Evolutionary conservation across 2,797 vertebrate species (phyloP).

Genomic region (Aldrovandia affinis): DNA sequence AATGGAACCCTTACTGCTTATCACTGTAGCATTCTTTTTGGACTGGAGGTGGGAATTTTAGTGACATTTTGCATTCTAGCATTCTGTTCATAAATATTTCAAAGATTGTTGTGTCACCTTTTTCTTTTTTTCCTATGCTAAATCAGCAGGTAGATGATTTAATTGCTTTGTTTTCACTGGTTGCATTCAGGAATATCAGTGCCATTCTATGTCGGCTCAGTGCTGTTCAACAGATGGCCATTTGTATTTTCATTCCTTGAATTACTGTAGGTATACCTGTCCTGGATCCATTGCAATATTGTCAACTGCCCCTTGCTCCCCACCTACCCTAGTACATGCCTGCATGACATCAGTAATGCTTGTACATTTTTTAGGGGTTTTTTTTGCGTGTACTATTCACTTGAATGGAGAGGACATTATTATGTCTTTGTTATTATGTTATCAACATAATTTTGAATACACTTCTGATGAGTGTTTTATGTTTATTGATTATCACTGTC

Average conservation of each 20-base stretch:
- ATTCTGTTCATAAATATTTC: background rate
- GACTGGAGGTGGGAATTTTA: too few relatives aligned
- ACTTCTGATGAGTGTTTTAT: too few relatives aligned
- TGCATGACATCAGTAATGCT: too few relatives aligned
- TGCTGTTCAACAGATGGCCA: background rate
- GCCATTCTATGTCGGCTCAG: background rate
- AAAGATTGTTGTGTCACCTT: background rate
- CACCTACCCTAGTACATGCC: too few relatives aligned
- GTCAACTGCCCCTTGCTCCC: background rate
- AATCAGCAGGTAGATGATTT: background rate
- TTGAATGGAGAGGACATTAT: too few relatives aligned
- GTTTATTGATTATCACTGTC: too few relatives aligned
- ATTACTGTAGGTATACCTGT: background rate
- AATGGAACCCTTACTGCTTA: background rate
- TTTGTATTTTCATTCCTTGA: background rate
- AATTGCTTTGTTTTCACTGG: background rate
- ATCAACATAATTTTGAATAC: too few relatives aligned
- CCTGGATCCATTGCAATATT: background rate
- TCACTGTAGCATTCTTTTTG: too few relatives aligned
- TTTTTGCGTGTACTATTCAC: too few relatives aligned
- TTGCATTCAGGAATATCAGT: background rate
- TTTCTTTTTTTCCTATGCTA: background rate
- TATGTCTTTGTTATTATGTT: too few relatives aligned
- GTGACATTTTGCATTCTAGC: background rate
- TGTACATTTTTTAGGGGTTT: too few relatives aligned